Conservation (phyloP, 92 coral and sea anemone species). For the Parazoanthus darwini region DNA sequence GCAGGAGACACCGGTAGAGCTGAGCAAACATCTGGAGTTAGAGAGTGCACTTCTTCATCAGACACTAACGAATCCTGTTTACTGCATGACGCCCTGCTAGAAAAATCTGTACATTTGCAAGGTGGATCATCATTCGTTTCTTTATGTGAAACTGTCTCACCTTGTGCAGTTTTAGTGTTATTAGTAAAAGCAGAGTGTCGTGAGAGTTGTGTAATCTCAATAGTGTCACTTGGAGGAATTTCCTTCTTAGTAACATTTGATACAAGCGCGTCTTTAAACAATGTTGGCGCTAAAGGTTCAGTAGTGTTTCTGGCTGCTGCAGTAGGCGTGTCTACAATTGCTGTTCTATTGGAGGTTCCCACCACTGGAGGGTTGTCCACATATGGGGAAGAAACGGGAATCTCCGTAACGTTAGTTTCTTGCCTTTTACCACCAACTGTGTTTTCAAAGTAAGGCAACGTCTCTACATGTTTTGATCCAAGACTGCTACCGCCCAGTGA, state of each 20-base stretch:
- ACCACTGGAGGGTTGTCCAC: neutral
- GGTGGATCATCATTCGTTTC: neutral
- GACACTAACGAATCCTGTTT: neutral
- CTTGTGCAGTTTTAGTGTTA: neutral
- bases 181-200: neutral
- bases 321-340: neutral
- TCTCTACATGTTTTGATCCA: slow-evolving; percentile 33
- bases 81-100: neutral
- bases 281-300: neutral
- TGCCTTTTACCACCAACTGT: neutral
- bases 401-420: neutral
- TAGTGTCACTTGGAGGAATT: neutral
- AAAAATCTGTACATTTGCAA: neutral
- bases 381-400: neutral
- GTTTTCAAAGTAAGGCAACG: neutral
- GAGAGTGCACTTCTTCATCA: neutral
- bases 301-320: neutral
- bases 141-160: neutral
- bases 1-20: neutral
- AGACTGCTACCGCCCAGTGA: neutral
- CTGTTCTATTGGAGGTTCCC: neutral
- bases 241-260: slow-evolving; percentile 5
- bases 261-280: neutral
- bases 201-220: slow-evolving; percentile 23
- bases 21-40: neutral